Percentiles rank a stretch among this genome's conserved stretches.
Evolutionary conservation across 2,113 vertebrate genomes (phyloP).

Genomic region (Nestor notabilis): DNA sequence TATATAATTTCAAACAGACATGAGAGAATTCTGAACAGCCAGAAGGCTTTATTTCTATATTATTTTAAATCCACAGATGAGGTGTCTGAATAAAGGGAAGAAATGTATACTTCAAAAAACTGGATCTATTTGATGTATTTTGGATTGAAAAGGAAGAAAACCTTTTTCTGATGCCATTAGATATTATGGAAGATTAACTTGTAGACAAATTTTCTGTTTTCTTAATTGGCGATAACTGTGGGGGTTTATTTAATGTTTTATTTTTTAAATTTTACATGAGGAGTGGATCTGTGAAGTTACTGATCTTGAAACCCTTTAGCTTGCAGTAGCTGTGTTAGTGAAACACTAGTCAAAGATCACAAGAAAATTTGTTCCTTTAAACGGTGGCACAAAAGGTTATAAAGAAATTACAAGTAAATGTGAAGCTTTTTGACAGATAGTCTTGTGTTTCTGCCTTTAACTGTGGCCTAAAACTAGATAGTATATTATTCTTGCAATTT

Average conservation of each 20-base stretch:
- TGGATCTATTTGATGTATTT: background rate
- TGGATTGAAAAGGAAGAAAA: background rate
- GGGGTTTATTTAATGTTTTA: fast-evolving
- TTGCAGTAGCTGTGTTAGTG: background rate
- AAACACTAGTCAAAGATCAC: background rate
- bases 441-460: background rate
- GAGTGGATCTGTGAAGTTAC: background rate
- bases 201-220: background rate
- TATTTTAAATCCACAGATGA: constrained; percentile 4
- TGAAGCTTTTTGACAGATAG: background rate
- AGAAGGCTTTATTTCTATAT: background rate
- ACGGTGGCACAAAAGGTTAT: background rate
- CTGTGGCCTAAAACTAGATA: background rate
- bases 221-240: background rate
- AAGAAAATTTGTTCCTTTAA: background rate
- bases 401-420: background rate
- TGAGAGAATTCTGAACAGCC: background rate
- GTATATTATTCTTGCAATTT: background rate
- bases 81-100: background rate
- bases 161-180: background rate
- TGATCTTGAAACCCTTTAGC: background rate
- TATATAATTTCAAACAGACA: background rate
- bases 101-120: background rate
- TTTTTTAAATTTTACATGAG: background rate
- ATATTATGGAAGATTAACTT: background rate